Evolutionary conservation across 2,113 vertebrate genomes (phyloP).

Genomic region (Gymnocephalus cernua): DNA sequence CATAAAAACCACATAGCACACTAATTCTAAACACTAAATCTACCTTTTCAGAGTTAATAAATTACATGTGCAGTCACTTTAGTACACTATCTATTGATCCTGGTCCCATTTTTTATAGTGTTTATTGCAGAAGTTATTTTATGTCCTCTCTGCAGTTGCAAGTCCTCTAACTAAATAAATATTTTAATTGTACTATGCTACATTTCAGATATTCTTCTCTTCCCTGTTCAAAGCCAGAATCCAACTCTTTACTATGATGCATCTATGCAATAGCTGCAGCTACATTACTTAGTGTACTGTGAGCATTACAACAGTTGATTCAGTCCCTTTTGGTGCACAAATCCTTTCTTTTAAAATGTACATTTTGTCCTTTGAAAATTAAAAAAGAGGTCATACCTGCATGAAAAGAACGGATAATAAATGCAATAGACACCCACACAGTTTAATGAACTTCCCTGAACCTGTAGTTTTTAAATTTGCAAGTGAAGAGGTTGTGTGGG

Average conservation of each 20-base stretch:
- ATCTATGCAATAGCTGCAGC: slow-evolving; percentile 1
- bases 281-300: background rate
- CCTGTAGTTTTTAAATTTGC: slow-evolving; percentile 33
- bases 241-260: background rate
- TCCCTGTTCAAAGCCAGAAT: slow-evolving; percentile 37
- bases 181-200: background rate
- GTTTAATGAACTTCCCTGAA: slow-evolving; percentile 45
- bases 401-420: background rate
- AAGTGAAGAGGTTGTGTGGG: slow-evolving; percentile 42
- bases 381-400: slow-evolving; percentile 28
- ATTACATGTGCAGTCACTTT: background rate
- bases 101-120: background rate
- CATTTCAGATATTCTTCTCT: slow-evolving; percentile 40
- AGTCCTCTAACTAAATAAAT: background rate
- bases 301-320: background rate
- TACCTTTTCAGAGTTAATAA: background rate
- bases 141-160: slow-evolving; percentile 1
- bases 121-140: background rate
- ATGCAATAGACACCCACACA: slow-evolving; percentile 33
- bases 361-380: background rate
- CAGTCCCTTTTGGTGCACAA: background rate
- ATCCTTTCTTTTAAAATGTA: background rate
- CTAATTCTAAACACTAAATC: background rate
- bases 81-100: background rate
- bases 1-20: no score